Evolutionary conservation across 2,113 vertebrate genomes (phyloP), one percentile per base, ranked within the genome.

Genomic region (Callionymus lyra): DNA sequence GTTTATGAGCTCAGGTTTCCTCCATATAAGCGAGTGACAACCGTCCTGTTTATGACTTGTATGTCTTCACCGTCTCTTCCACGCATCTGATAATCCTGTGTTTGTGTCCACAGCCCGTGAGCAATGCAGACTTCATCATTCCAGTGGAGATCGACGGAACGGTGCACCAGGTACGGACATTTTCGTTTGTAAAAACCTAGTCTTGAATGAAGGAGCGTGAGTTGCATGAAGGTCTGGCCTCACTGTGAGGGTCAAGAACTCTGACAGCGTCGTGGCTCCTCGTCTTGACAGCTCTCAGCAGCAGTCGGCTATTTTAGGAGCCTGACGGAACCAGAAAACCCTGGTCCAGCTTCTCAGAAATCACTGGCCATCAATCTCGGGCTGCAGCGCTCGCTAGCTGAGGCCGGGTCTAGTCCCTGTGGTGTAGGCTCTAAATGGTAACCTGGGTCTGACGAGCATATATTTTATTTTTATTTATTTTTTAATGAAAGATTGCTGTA

Each of bases 41-140:
- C 4, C 21, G 8, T 27, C 21, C 21, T 27, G 21, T 27, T 27
- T 5, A 27, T 27, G 21, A 8, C 21, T 27, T 27, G 8, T 27
- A 27, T 8, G 21, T 27, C 4, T 8, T 27, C 21, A 8, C 21
- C 21, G 8, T 8, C 21, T 27, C 21, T 27, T 27, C 8, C 21
- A 27, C 21, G 21, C 8, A 8, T 27, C 21, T 27, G 21, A 27
- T 8, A 27, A 27, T 27, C 21, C 21, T 31, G 16, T 43, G 72
- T 41, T 63, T 10, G 46, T 46, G 34, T 44, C 45, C 41, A 42
- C 85, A 94, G 91, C 91, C 91, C 4, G 84, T 94, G 75, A 90
- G 87, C 85, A 91, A 93, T 38, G 89, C 91, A 1, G 91, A 94
- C 80, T 94, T 91, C 85, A 90, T 92, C 86, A 93, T 92, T 84